Conservation (phyloP, 2,113 vertebrate genomes). For the Mormoops blainvillei region DNA sequence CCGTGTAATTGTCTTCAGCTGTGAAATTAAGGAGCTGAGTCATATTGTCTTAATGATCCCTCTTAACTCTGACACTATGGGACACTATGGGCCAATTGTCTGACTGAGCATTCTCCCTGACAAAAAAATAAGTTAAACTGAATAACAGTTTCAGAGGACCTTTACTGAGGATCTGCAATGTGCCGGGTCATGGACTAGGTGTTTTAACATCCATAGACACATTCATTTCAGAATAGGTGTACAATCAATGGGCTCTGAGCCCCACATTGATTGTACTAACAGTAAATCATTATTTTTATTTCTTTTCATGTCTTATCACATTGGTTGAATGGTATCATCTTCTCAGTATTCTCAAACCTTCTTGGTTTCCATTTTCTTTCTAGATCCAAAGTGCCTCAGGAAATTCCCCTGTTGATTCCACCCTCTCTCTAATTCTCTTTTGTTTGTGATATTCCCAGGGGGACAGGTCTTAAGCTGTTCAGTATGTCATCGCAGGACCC, state of each 20-base stretch:
- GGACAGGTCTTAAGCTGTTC: neutral
- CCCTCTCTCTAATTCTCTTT: neutral
- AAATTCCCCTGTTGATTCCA: neutral
- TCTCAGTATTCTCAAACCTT: neutral
- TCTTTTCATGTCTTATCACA: conserved; percentile 45
- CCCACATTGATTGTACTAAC: neutral
- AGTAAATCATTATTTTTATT: neutral
- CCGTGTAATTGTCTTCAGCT: neutral
- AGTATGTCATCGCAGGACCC: neutral
- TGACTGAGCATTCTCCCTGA: neutral
- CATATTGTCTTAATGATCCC: neutral
- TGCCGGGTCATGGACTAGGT: neutral
- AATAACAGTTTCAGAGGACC: neutral
- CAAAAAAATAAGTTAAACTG: neutral
- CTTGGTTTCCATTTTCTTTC: neutral
- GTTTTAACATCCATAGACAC: neutral
- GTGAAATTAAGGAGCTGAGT: neutral
- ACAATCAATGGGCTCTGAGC: neutral
- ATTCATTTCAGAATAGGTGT: neutral
- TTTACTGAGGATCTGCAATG: neutral
- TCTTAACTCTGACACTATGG: neutral
- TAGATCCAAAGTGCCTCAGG: neutral
- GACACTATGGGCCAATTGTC: neutral
- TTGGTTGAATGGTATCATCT: neutral
- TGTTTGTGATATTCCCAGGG: neutral